These are phyloP conservation scores for Yponomeuta evonymella DNA, from an alignment of 2,888 invertebrate genomes.

Conservation along the genomic window DNA sequence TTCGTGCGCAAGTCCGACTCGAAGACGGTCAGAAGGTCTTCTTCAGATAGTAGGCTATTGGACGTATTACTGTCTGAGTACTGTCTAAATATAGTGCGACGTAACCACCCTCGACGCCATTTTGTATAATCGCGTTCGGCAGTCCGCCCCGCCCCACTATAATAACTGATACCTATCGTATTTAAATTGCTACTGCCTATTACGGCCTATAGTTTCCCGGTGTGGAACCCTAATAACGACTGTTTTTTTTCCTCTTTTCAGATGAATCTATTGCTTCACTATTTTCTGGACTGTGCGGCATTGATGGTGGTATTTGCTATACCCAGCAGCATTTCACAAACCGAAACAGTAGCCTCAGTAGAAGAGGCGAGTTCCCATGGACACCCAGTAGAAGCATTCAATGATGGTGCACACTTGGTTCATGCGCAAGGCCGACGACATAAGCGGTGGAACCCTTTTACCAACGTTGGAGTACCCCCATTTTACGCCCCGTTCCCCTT, in stretches of 20 bases:
- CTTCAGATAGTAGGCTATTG: no score
- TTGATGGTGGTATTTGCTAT: constrained; percentile 42
- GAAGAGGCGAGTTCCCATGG: constrained; percentile 33
- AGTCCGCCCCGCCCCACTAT: no score
- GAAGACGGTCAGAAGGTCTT: no score
- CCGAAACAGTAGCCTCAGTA: constrained; percentile 15
- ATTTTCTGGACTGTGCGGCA: constrained; percentile 38
- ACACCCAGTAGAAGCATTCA: constrained; percentile 27
- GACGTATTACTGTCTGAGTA: no score
- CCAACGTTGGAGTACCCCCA: constrained; percentile 36
- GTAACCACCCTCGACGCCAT: no score
- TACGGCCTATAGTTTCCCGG: no score
- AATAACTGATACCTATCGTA: no score
- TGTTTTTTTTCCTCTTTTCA: constrained; percentile 39
- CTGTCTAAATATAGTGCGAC: no score
- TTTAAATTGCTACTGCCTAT: no score
- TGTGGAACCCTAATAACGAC: constrained; percentile 17
- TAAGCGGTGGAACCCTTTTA: constrained; percentile 45
- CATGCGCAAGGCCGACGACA: constrained; percentile 36
- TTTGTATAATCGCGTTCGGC: no score
- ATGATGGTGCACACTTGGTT: constrained; percentile 9
- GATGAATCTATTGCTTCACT: constrained; percentile 42
- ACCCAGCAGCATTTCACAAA: constrained; percentile 30
- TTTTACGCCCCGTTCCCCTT: constrained; percentile 26
- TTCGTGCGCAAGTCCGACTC: no score